Evolutionary conservation across 2,797 vertebrate species (phyloP).

Genomic region (Oryzias dopingdopingensis): DNA sequence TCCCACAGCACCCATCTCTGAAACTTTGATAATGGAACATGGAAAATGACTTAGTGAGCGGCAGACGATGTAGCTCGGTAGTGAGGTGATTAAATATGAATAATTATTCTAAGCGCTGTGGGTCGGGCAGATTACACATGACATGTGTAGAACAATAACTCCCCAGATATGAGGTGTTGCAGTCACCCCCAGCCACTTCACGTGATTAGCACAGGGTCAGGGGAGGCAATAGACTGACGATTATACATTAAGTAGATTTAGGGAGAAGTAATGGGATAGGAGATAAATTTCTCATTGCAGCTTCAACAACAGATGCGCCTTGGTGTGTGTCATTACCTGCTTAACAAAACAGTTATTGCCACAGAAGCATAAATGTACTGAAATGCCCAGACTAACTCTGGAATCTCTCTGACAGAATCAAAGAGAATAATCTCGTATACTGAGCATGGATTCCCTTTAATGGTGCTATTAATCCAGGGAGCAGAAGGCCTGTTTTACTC

Average conservation of each 20-base stretch:
- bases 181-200: conserved; percentile 40
- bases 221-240: conserved; percentile 24
- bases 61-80: conserved; percentile 68
- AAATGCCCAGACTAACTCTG: conserved; percentile 30
- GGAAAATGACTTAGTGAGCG: conserved; percentile 82
- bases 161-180: conserved; percentile 65
- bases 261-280: conserved; percentile 25
- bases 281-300: conserved; percentile 25
- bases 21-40: conserved; percentile 86
- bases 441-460: conserved; percentile 74
- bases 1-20: conserved; percentile 71
- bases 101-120: conserved; percentile 78
- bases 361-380: conserved; percentile 47
- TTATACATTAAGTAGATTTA: conserved; percentile 24
- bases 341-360: conserved; percentile 48
- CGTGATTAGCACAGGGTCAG: conserved; percentile 49
- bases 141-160: conserved; percentile 82
- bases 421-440: conserved; percentile 44
- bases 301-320: conserved; percentile 36
- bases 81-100: conserved; percentile 82
- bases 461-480: conserved; percentile 78
- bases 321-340: conserved; percentile 47
- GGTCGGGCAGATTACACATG: conserved; percentile 78
- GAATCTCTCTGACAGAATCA: conserved; percentile 46
- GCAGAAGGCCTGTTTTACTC: conserved; percentile 75